A percentile compares a stretch with the other conserved stretches of the same genome.
Evolutionary conservation across 1,140 invertebrate species (phyloP).

Genomic region (Neodiprion lecontei): DNA sequence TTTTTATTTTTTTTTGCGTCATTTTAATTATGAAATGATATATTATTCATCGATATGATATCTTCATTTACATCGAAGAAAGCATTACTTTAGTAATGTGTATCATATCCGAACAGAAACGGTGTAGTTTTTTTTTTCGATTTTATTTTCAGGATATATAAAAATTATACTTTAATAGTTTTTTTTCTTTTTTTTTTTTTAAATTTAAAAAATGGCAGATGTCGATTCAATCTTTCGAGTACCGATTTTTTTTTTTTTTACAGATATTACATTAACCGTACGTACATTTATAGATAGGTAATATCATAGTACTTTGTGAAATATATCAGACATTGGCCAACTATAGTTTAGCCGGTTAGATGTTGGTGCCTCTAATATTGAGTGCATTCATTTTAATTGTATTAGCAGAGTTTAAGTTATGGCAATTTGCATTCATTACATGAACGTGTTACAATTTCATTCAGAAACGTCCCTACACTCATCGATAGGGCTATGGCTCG

Average conservation of each 20-base stretch:
- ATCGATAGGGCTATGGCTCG: constrained; percentile 14
- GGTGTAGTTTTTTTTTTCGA: not conserved
- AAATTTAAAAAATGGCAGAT: constrained; percentile 5
- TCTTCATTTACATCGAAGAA: constrained; percentile 1
- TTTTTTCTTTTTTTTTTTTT: not conserved
- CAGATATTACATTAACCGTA: constrained; percentile 13
- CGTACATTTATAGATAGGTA: constrained; percentile 14
- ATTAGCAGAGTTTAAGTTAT: not conserved
- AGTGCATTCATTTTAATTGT: not conserved
- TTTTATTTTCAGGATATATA: not conserved
- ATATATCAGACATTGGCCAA: constrained; percentile 8
- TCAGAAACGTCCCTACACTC: not conserved
- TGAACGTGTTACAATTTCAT: not conserved
- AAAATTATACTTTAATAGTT: not conserved
- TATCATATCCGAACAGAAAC: not conserved
- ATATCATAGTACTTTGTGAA: constrained; percentile 9
- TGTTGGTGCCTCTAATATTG: constrained; percentile 4
- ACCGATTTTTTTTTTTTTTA: not conserved
- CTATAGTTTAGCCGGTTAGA: not conserved
- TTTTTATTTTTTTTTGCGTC: not conserved
- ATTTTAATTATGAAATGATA: not conserved
- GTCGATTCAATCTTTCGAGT: not conserved
- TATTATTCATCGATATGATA: constrained; percentile 6
- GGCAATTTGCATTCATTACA: not conserved
- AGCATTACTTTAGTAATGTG: constrained; percentile 3